Evolutionary conservation across 2,113 vertebrate species (phyloP).

Genomic region (Oryctolagus cuniculus): mOryCun1.1 NC_091453.1:27521001-27521500

Average conservation of each 20-base stretch:
- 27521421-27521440: neutral
- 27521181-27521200: constrained; percentile 41
- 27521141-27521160: neutral
- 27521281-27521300: constrained; percentile 23
- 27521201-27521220: neutral
- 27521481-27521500: neutral
- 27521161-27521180: constrained; percentile 47
- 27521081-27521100: constrained; percentile 40
- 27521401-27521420: neutral
- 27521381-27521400: neutral
- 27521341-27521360: neutral
- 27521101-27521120: constrained; percentile 6
- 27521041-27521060: constrained; percentile 40
- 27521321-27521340: neutral
- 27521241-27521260: constrained; percentile 33
- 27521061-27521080: constrained; percentile 38
- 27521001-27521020: neutral
- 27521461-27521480: neutral
- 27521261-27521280: constrained; percentile 53
- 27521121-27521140: constrained; percentile 9
- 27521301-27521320: constrained; percentile 31
- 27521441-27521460: constrained; percentile 27
- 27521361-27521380: neutral
- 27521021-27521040: constrained; percentile 4
- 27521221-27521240: constrained; percentile 33